A percentile compares a stretch with the other conserved stretches of the same genome.
Evolutionary conservation across 2,888 invertebrate genomes (phyloP).

Genomic region (Rotaria socialis): DNA sequence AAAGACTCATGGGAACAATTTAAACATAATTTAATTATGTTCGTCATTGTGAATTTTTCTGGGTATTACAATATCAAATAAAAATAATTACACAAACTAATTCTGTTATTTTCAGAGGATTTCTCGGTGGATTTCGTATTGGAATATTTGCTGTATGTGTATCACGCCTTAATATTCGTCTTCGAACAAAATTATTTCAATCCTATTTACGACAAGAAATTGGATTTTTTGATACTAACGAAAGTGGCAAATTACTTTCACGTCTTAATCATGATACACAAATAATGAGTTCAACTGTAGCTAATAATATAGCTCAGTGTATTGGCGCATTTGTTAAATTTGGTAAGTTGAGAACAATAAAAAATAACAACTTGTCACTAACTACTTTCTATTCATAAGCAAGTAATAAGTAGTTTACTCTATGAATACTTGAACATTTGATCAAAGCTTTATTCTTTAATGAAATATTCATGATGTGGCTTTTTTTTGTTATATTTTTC

Average conservation of each 20-base stretch:
- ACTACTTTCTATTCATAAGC: no score
- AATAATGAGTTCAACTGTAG: constrained; percentile 54
- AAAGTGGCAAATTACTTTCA: constrained; percentile 60
- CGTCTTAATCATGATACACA: constrained; percentile 60
- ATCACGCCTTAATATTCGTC: constrained; percentile 54
- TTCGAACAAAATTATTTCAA: constrained; percentile 54
- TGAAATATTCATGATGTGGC: no score
- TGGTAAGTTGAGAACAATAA: neutral
- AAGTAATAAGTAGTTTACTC: no score
- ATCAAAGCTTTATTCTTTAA: no score
- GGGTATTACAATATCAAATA: neutral
- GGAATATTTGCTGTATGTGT: constrained; percentile 57
- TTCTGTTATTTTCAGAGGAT: constrained; percentile 49
- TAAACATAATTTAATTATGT: constrained; percentile 45
- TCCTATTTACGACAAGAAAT: constrained; percentile 57
- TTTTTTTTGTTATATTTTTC: neutral
- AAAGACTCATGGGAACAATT: constrained; percentile 56
- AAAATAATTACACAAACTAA: no score
- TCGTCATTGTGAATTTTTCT: constrained; percentile 41
- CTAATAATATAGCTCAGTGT: constrained; percentile 27
- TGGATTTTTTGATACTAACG: constrained; percentile 58
- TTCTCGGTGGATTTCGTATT: constrained; percentile 56
- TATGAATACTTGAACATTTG: no score
- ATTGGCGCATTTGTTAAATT: constrained; percentile 5
- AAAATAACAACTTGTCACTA: neutral